Conservation (phyloP, 2,888 invertebrate species). For the Euphydryas editha region DNA sequence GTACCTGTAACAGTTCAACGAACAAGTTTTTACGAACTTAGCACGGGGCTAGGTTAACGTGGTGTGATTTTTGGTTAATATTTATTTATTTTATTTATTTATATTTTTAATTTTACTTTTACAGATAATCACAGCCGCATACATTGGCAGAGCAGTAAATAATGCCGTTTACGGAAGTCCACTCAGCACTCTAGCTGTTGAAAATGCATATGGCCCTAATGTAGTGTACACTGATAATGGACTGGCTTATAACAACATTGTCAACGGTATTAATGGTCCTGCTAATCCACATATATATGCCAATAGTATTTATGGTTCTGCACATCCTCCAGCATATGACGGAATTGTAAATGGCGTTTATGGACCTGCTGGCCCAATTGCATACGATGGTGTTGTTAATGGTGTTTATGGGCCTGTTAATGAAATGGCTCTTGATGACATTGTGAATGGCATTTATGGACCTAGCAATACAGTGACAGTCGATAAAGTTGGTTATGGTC, state of each 20-base stretch:
- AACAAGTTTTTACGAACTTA: no score
- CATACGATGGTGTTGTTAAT: conserved; percentile 6
- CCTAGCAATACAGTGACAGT: neutral
- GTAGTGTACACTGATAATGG: neutral
- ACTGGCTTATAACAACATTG: neutral
- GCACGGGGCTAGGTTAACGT: no score
- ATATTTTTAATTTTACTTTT: neutral
- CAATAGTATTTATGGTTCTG: conserved; percentile 1
- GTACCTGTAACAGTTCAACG: no score
- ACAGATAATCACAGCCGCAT: conserved; percentile 23
- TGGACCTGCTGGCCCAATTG: conserved; percentile 14
- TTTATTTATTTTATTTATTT: no score
- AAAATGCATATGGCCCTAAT: conserved; percentile 1
- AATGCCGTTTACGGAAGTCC: conserved; percentile 10
- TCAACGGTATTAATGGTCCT: no score
- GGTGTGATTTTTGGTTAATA: no score
- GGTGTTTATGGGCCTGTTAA: neutral
- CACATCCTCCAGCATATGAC: neutral
- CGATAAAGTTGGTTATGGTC: neutral
- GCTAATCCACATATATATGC: no score
- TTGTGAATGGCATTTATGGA: neutral
- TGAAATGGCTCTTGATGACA: conserved; percentile 16
- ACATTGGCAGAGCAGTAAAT: conserved; percentile 11
- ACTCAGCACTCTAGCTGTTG: conserved; percentile 4
- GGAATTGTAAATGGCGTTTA: neutral